A percentile compares a stretch with the other conserved stretches of the same genome.
These are phyloP conservation scores for Bombus waltoni DNA, from an alignment of 1,140 invertebrate species.

Conservation along the genomic window DNA sequence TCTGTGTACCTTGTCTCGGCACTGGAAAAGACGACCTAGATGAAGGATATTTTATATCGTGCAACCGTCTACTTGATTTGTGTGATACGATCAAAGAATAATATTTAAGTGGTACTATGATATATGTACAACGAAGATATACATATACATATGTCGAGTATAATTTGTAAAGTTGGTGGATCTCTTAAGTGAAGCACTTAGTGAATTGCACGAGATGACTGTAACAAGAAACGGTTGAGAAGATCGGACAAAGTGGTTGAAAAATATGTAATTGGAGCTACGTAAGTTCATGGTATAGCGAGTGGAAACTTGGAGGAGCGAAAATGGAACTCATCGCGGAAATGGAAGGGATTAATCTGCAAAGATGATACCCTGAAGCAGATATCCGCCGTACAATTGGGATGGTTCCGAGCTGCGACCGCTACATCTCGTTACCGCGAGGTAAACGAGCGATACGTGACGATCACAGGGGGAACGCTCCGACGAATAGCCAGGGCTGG, in stretches of 20 bases:
- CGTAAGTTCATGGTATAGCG: background rate
- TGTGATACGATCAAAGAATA: background rate
- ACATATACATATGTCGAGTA: fast-evolving
- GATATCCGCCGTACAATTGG: slow-evolving; percentile 39
- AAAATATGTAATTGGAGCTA: background rate
- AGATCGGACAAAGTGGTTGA: background rate
- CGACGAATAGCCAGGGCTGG: slow-evolving; percentile 32
- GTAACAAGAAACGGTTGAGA: background rate
- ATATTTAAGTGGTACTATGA: background rate
- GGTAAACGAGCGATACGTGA: slow-evolving; percentile 59
- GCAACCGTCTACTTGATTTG: background rate
- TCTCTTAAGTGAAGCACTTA: background rate
- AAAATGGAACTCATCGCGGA: background rate
- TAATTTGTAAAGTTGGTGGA: background rate
- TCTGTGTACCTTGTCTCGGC: background rate
- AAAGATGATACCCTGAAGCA: slow-evolving; percentile 40
- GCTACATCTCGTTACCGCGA: slow-evolving; percentile 45
- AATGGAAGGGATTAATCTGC: slow-evolving; percentile 33
- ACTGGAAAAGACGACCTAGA: too few relatives aligned
- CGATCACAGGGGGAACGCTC: slow-evolving; percentile 47
- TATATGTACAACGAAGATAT: background rate
- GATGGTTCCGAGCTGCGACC: slow-evolving; percentile 38
- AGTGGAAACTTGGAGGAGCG: background rate
- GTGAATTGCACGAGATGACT: too few relatives aligned
- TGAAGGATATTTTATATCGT: background rate